Evolutionary conservation across 2,797 vertebrate genomes (phyloP).

Genomic region (Craterocephalus amniculus): DNA sequence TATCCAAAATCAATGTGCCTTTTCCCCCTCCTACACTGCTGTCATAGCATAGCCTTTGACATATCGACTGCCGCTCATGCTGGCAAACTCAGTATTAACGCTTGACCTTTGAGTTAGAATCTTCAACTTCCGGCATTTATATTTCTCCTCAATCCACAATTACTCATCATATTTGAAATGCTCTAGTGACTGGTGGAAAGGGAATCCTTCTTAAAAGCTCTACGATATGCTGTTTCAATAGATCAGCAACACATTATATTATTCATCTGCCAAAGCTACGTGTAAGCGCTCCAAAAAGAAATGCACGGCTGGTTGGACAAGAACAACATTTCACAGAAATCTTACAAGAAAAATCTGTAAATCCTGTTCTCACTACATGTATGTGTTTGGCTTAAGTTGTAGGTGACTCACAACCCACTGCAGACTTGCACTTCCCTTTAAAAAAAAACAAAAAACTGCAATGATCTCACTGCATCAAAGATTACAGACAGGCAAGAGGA

Average conservation of each 20-base stretch:
- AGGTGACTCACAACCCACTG: constrained; percentile 43
- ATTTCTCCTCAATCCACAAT: background rate
- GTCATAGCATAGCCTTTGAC: background rate
- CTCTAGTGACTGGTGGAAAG: background rate
- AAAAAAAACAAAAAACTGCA: constrained; percentile 42
- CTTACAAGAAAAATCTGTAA: background rate
- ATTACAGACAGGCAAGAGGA: constrained; percentile 20
- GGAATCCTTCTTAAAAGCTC: background rate
- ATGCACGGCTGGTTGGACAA: background rate
- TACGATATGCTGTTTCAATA: background rate
- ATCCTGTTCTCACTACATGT: background rate
- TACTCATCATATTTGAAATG: background rate
- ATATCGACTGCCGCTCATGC: background rate
- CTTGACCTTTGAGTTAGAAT: background rate
- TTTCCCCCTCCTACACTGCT: background rate
- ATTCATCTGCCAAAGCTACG: background rate
- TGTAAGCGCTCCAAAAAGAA: background rate
- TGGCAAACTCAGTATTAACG: background rate
- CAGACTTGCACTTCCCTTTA: constrained; percentile 42
- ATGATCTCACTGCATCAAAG: constrained; percentile 57
- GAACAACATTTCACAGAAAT: background rate
- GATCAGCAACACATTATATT: background rate
- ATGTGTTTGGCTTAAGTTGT: constrained; percentile 10
- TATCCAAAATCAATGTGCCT: background rate
- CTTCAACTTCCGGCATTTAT: background rate